Evolutionary conservation across 92 coral and sea anemone genomes (phyloP).

Genomic region (Muricea muricata): DNA sequence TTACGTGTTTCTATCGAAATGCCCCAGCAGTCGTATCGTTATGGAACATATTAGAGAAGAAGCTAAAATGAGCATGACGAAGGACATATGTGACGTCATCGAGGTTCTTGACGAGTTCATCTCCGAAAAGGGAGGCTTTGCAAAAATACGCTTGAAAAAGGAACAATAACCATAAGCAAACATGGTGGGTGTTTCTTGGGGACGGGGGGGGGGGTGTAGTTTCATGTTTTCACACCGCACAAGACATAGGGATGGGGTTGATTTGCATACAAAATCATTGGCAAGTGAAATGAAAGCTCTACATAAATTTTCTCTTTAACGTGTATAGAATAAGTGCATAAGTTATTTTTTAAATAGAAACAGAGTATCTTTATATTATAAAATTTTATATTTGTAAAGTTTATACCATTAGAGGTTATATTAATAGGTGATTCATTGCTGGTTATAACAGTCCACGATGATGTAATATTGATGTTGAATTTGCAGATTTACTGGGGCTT

Average conservation of each 20-base stretch:
- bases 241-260: no score
- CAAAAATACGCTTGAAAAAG: constrained; percentile 8
- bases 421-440: background rate
- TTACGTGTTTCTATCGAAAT: constrained; percentile 80
- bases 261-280: no score
- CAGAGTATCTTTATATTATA: background rate
- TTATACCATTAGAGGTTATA: background rate
- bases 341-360: background rate
- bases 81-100: constrained; percentile 76
- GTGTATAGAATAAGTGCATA: no score
- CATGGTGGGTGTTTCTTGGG: background rate
- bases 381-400: no score
- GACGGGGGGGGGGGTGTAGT: no score
- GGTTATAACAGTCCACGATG: background rate
- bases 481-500: no score
- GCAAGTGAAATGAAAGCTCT: no score
- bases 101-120: constrained; percentile 84
- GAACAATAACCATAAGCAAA: background rate
- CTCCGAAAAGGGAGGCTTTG: constrained; percentile 68
- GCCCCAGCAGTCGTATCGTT: constrained; percentile 86
- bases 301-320: no score
- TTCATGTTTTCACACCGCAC: no score
- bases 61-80: constrained; percentile 69
- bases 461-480: no score
- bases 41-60: constrained; percentile 85